Evolutionary conservation across 2,797 vertebrate genomes (phyloP).

Genomic region (Pristis pectinata): DNA sequence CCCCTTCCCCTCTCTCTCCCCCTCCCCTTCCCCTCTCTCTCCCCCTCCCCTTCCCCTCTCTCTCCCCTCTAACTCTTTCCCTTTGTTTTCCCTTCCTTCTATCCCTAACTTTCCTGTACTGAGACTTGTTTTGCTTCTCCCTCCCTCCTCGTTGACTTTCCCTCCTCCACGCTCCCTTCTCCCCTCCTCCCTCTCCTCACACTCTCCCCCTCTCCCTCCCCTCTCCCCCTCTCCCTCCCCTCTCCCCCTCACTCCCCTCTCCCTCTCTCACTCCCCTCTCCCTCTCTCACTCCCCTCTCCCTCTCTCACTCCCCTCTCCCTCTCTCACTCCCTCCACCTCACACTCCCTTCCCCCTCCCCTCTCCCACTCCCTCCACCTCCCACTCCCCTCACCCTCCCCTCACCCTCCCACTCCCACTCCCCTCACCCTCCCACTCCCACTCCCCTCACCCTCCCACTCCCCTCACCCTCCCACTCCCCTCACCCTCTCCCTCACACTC

Average conservation of each 20-base stretch:
- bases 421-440: background rate
- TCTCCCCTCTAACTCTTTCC: background rate
- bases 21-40: conserved; percentile 32
- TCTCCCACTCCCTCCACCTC: too few relatives aligned
- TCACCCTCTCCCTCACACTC: too few relatives aligned
- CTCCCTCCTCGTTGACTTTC: too few relatives aligned
- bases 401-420: background rate
- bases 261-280: too few relatives aligned
- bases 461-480: background rate
- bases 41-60: conserved; percentile 40
- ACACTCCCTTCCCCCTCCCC: background rate
- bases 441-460: background rate
- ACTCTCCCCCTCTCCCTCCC: background rate
- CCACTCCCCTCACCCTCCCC: too few relatives aligned
- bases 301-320: background rate
- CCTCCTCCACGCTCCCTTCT: background rate
- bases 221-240: too few relatives aligned
- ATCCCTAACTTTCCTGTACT: conserved; percentile 33
- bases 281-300: too few relatives aligned
- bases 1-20: conserved; percentile 7
- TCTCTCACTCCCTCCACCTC: background rate
- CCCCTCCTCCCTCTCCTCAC: background rate
- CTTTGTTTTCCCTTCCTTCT: conserved; percentile 38
- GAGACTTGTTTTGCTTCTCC: background rate
- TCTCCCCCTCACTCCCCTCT: too few relatives aligned